Percentiles rank a stretch among this genome's conserved stretches.
Evolutionary conservation across 2,888 invertebrate genomes (phyloP).

Genomic region (Tachina fera): DNA sequence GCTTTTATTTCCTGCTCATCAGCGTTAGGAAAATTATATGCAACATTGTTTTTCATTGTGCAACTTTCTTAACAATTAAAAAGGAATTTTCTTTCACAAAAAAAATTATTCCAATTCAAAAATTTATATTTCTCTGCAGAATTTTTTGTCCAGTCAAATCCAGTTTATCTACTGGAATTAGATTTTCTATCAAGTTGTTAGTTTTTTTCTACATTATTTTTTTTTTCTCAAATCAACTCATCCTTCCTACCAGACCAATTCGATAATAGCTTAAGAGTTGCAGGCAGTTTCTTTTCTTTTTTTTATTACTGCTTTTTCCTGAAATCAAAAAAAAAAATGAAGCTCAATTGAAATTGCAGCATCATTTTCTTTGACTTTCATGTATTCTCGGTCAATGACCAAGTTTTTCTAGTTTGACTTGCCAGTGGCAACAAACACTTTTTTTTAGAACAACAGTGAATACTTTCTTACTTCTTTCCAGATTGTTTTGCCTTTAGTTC

Average conservation of each 20-base stretch:
- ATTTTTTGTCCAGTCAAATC: slow-evolving; percentile 29
- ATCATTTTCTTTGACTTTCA: slow-evolving; percentile 77
- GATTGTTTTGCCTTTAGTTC: no score
- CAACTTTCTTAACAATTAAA: no score
- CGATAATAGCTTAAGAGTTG: slow-evolving; percentile 24
- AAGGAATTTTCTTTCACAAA: not conserved
- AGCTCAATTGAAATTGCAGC: slow-evolving; percentile 75
- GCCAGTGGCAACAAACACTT: not conserved
- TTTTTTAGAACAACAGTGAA: not conserved
- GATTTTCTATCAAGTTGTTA: slow-evolving; percentile 1
- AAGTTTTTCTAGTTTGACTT: slow-evolving; percentile 31
- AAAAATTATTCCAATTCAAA: not conserved
- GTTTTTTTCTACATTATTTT: not conserved
- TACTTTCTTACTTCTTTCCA: no score
- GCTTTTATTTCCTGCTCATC: not conserved
- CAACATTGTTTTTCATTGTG: no score
- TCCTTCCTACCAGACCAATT: slow-evolving; percentile 45
- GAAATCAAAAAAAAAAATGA: slow-evolving; percentile 27
- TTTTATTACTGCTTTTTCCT: slow-evolving; percentile 27
- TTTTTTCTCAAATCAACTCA: not conserved
- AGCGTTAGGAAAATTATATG: not conserved
- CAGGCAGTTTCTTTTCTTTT: slow-evolving; percentile 29
- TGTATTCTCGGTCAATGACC: slow-evolving; percentile 65
- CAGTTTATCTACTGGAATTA: slow-evolving; percentile 35
- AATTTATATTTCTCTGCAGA: not conserved